Base-by-base conservation (phyloP, 2,888 invertebrate genomes). In the Bombyx huttoni region DNA sequence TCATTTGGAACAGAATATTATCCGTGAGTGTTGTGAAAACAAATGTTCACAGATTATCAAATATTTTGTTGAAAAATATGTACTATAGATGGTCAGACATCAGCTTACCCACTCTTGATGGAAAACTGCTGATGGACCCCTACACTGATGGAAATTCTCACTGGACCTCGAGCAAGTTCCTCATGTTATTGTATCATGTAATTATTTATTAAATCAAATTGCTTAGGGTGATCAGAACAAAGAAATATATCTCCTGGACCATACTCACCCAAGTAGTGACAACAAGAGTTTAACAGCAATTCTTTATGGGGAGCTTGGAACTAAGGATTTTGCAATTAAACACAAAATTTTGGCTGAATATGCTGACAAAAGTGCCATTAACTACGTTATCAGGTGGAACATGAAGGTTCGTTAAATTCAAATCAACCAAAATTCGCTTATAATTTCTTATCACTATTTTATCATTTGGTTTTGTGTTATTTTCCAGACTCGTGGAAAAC, bases 261-360 rank as follows among this genome's bases (percentile, higher is more conserved):
- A 97, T 70, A 91, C 94, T 59, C 97, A 93, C 77, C 95, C 95
- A 9, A 92, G 92, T 51, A 92, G 93, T 57, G 92, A 92, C 64
- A 93, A 94, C 67, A 90, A 91, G 57, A 91, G 91, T 53, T 79
- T 92, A 47, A 90, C 92, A 46, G 92, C 95, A 24, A 91, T 98
- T 52, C 86, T 99, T 14, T 99, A 99, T 85, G 97, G 95, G 49
- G 94, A 98, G 81, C 87, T 99, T 53, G 98, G 97, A 5, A 93
- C 94, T 12, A 74, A 81, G 13, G 91, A 91, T 45, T 97, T 98
- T 75, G 79, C 89, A 5, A 72, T 87, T 33, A 94, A 96, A 72
- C 98, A 99, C 76, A 81, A 89, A 49, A 86, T 92, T 58, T 82
- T 99, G 33, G 91, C 93, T 61, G 76, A 86, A 47, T 87, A 93